phyloP scores from a whole-genome alignment of 2,797 vertebrate genomes.

The Monodelphis domestica region DNA sequence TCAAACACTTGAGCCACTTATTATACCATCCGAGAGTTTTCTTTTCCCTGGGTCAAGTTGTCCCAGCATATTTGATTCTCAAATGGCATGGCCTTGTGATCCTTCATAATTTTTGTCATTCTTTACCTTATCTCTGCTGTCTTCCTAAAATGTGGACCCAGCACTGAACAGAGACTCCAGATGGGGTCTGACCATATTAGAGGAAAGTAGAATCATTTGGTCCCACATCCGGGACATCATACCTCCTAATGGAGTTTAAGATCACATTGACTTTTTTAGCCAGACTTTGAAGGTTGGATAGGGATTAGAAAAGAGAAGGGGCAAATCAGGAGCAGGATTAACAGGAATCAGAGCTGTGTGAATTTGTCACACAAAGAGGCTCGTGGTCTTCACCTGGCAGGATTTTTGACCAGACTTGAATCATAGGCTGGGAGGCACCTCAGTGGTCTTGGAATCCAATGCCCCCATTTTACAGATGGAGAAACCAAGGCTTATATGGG shows the following conservation, averaged over 20 bases:
- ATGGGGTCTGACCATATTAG: not conserved
- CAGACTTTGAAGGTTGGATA: not conserved
- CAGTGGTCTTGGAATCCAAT: not conserved
- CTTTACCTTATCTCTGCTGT: not conserved
- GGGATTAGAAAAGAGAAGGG: not conserved
- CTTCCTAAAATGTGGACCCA: not conserved
- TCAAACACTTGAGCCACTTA: not conserved
- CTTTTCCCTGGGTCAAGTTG: not conserved
- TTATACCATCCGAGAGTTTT: not conserved
- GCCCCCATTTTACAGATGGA: accelerated
- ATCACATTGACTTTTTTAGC: not conserved
- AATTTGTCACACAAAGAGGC: not conserved
- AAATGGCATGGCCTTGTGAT: not conserved
- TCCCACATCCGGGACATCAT: not conserved
- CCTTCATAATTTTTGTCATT: not conserved
- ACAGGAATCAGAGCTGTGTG: not conserved
- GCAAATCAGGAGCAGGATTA: not conserved
- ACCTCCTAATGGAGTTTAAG: not conserved
- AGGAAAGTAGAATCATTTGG: not conserved
- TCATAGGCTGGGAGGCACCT: not conserved
- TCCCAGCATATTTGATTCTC: not conserved
- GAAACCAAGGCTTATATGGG: not conserved
- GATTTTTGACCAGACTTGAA: not conserved
- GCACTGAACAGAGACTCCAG: not conserved
- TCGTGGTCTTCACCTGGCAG: not conserved